Evolutionary conservation across 2,797 vertebrate genomes (phyloP).

Genomic region (Sarcoramphus papa): DNA sequence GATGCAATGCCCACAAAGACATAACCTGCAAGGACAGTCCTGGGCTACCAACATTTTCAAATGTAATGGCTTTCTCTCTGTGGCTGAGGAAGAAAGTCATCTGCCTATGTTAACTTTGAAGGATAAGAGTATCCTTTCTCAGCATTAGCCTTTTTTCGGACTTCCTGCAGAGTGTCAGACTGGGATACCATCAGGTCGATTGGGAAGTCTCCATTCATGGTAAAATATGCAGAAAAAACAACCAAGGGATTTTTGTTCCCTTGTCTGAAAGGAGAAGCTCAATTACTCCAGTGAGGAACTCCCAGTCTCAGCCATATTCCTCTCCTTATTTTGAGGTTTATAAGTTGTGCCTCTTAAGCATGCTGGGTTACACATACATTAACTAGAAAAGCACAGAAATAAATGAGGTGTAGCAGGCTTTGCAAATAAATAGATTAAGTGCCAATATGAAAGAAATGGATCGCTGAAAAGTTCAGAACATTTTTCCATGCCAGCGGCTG

Average conservation of each 20-base stretch:
- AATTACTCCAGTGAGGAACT: background rate
- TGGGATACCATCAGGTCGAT: background rate
- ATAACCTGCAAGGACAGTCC: background rate
- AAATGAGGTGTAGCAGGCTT: background rate
- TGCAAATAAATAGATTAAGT: background rate
- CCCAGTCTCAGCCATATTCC: background rate
- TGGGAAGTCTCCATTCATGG: background rate
- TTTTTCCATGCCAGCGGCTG: background rate
- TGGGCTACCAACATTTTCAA: background rate
- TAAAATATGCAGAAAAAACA: background rate
- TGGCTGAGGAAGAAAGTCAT: background rate
- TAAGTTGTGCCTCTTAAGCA: background rate
- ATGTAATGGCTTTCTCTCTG: background rate
- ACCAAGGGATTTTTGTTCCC: background rate
- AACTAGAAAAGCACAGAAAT: background rate
- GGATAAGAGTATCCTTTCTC: background rate
- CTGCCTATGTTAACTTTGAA: background rate
- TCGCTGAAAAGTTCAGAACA: background rate
- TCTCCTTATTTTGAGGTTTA: background rate
- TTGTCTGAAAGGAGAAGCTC: background rate
- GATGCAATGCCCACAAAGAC: background rate
- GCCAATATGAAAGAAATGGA: background rate
- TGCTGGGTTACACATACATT: background rate
- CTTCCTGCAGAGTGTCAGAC: background rate
- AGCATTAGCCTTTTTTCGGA: background rate